Base-by-base conservation (phyloP, 2,797 vertebrate genomes). In the Masticophis lateralis region DNA sequence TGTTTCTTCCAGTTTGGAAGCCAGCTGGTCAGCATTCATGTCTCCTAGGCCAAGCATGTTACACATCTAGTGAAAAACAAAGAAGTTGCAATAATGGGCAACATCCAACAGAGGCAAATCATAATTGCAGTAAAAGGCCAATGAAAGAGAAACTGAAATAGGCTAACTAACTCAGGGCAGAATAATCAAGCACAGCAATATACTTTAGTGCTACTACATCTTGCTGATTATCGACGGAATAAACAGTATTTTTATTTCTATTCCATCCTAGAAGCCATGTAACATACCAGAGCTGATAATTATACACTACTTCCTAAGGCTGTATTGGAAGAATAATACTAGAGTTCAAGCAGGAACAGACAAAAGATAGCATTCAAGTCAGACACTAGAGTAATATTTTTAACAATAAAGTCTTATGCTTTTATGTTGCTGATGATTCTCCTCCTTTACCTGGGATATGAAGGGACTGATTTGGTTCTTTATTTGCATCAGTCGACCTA, bases 401-500 rank as follows among this genome's bases (percentile, higher is more conserved):
- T 37, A 43, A 79, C n/a, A 55, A n/a, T 28, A 51, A 51, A 37
- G 0, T 61, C 7, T 25, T 20, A 27, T 11, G 8, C 5, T 55
- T 53, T 25, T 20, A 27, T 2, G 5, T 4, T 60, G 56, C 51
- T 43, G 66, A 86, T 32, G 32, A 60, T 51, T 91, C 43, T 28
- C n/a, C 8, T 14, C 11, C 74, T 97, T 87, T 95, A 98, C 99
- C 98, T 99, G 99, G 5, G 99, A 99, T 96, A 99, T 99, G 97
- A 99, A 99, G 27, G 99, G 99, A 96, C 99, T 99, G 97, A 99
- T 99, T 97, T 99, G 99, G 97, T 99, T 99, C 97, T 99, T 99
- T 97, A 99, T 99, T 97, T 99, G 98, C 99, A 99, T 99, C 91
- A 99, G 98, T 63, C 99, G 98, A 8, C 99, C 99, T 89, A 99